Base-by-base conservation (phyloP, 1,140 invertebrate species). In the Scaptomyza montana region DNA sequence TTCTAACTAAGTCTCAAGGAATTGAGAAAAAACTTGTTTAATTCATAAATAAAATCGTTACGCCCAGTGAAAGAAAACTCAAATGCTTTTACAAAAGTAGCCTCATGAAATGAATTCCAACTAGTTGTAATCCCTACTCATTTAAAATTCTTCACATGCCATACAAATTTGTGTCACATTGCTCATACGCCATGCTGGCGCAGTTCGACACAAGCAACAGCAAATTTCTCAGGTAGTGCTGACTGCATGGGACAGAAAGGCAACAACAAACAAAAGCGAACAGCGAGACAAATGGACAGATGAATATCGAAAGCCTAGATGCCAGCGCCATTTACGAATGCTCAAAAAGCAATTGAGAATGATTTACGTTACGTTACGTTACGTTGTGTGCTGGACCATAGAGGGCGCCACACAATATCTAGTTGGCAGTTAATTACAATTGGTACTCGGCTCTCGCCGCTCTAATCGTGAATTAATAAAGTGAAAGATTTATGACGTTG, bases 261-360 rank as follows among this genome's bases (percentile, higher is more conserved):
- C 7, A 36, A 36, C 7, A 28, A 33, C 30, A 43, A 74, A 60
- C 30, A n/a, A 63, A 68, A 64, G 54, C 71, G 54, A 71, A 64
- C 21, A 36, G 43, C 43, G 41, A 66, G 30, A 59, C 60, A 67
- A 59, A 61, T 57, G 33, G 56, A 8, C 13, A 59, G 66, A 78
- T 76, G 56, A 47, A 56, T 69, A 73, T 55, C 47, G 47, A 56
- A 46, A 28, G 5, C 36, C 45, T n/a, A n/a, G 41, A 19, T 30
- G 39, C 39, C 39, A n/a, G 59, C 33, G 33, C 60, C 76, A 82
- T 84, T 84, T 84, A 72, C 67, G 73, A 84, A 86, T 78, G 68
- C 72, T 84, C 79, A 78, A 84, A 87, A 84, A 77, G 82, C 82
- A 89, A 87, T 87, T 87, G 76, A 79, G 79, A 87, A 87, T 87